Conservation (phyloP, 23 tunicate genomes). For the Ciona savignyi region DNA sequence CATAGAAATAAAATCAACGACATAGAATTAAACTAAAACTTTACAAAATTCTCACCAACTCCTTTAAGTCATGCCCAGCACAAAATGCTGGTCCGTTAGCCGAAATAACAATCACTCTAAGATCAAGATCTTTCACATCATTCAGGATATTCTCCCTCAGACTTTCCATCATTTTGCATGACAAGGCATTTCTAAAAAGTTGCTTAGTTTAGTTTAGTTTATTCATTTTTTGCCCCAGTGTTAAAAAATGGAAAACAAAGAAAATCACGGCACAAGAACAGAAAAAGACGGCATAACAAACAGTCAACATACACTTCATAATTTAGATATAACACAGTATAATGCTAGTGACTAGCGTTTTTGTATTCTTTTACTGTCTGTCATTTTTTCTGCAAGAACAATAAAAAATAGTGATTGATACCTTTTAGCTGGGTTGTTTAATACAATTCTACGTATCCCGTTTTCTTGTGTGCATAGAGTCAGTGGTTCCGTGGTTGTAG, state of each 20-base stretch:
- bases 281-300: too few relatives aligned
- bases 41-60: slow-evolving; percentile 36
- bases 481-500: slow-evolving; percentile 20
- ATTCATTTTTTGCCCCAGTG: too few relatives aligned
- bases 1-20: too few relatives aligned
- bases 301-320: too few relatives aligned
- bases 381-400: not conserved
- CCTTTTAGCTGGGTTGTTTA: slow-evolving; percentile 84
- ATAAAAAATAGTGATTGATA: not conserved
- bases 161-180: slow-evolving; percentile 48
- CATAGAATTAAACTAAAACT: not conserved
- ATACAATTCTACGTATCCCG: slow-evolving; percentile 71
- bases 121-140: slow-evolving; percentile 27
- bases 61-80: slow-evolving; percentile 88
- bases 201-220: too few relatives aligned
- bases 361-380: not conserved
- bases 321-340: too few relatives aligned
- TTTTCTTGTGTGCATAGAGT: slow-evolving; percentile 69
- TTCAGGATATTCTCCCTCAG: slow-evolving; percentile 50
- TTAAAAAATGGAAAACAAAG: too few relatives aligned
- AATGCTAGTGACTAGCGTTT: not conserved
- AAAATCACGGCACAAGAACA: too few relatives aligned
- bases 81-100: slow-evolving; percentile 86
- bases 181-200: slow-evolving; percentile 90
- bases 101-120: slow-evolving; percentile 72